phyloP scores from a whole-genome alignment of 2,888 invertebrate species.

The Drosophila monieri region DNA sequence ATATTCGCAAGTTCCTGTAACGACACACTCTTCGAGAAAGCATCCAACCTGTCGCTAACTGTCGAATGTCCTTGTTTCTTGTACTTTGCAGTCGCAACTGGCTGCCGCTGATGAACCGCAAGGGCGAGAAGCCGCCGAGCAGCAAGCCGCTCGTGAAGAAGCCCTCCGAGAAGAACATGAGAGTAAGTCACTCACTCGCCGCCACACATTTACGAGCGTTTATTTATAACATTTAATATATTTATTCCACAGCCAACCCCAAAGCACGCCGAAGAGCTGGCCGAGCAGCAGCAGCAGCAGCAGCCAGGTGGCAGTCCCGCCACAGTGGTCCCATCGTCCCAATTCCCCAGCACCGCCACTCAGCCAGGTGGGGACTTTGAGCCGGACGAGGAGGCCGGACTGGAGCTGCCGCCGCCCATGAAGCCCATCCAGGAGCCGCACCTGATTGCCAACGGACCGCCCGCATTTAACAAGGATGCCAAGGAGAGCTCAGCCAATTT shows the following conservation, averaged over 20 bases:
- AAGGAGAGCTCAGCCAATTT: conserved; percentile 86
- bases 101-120: conserved; percentile 94
- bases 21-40: conserved; percentile 11
- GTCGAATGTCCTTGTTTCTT: background rate
- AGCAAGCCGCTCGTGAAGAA: conserved; percentile 90
- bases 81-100: conserved; percentile 90
- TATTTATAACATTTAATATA: conserved; percentile 61
- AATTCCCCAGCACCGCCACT: conserved; percentile 57
- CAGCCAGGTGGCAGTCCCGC: conserved; percentile 53
- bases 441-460: conserved; percentile 83
- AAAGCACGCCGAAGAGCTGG: conserved; percentile 83
- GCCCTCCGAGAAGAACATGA: conserved; percentile 92
- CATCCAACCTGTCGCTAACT: conserved; percentile 17
- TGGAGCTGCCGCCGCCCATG: conserved; percentile 97
- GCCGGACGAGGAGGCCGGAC: conserved; percentile 90
- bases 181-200: conserved; percentile 86
- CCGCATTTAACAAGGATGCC: conserved; percentile 83
- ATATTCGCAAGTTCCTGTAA: conserved; percentile 62
- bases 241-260: conserved; percentile 70
- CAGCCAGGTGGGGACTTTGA: conserved; percentile 74
- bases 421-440: conserved; percentile 92
- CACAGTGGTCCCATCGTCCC: conserved; percentile 49
- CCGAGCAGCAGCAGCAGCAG: conserved; percentile 51
- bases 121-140: conserved; percentile 89
- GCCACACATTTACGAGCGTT: conserved; percentile 34